Evolutionary conservation across 2,113 vertebrate species (phyloP).

Genomic region (Pipa parva): DNA sequence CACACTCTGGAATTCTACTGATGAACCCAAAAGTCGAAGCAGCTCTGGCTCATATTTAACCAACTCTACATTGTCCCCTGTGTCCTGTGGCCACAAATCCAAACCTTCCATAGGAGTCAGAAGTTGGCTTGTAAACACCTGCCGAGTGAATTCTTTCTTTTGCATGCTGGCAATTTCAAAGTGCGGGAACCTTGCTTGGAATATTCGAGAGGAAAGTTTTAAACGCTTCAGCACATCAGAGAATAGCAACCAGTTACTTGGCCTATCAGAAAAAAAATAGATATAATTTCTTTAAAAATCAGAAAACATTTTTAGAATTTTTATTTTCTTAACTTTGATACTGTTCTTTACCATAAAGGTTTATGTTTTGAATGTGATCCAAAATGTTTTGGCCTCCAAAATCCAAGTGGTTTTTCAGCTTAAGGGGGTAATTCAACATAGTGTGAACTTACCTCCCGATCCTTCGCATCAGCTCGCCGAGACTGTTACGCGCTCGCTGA

Average conservation of each 20-base stretch:
- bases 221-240: conserved; percentile 85
- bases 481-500: no score
- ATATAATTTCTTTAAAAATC: neutral
- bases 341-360: no score
- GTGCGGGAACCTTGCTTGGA: conserved; percentile 89
- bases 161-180: conserved; percentile 84
- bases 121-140: conserved; percentile 88
- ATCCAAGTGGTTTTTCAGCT: no score
- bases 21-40: conserved; percentile 85
- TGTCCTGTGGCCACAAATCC: conserved; percentile 50
- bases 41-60: conserved; percentile 88
- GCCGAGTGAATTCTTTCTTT: conserved; percentile 74
- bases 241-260: conserved; percentile 96
- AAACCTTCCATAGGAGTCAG: conserved; percentile 62
- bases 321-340: no score
- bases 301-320: neutral
- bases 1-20: conserved; percentile 66
- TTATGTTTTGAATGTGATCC: no score
- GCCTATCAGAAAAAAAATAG: conserved; percentile 55
- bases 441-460: no score
- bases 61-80: conserved; percentile 81
- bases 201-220: conserved; percentile 91
- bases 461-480: no score
- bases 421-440: no score
- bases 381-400: no score